Conservation (phyloP, 2,113 vertebrate genomes). For the Euleptes europaea region DNA sequence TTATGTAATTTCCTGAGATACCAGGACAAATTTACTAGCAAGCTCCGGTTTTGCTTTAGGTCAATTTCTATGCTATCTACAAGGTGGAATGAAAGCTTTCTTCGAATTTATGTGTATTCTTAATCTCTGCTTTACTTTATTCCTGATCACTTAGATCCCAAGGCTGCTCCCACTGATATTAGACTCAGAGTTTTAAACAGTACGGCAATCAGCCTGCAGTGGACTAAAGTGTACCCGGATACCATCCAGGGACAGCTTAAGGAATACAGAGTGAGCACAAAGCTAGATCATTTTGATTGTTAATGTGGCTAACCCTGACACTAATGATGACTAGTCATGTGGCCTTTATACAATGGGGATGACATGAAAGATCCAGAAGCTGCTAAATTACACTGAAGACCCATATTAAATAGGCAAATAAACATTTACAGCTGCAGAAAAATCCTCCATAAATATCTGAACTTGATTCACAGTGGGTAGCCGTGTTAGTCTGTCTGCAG, state of each 20-base stretch:
- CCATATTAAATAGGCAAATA: not conserved
- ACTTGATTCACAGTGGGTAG: no score
- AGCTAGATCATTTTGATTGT: not conserved
- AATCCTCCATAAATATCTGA: no score
- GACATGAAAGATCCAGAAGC: conserved; percentile 21
- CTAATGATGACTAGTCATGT: fast-evolving
- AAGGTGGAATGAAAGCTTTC: not conserved
- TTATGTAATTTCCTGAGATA: not conserved
- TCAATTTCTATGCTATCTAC: fast-evolving
- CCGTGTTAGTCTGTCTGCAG: no score
- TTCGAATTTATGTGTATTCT: not conserved
- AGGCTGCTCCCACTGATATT: conserved; percentile 84
- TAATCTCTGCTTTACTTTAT: conserved; percentile 8
- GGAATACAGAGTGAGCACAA: conserved; percentile 90
- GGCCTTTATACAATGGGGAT: conserved; percentile 34
- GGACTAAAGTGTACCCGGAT: conserved; percentile 86
- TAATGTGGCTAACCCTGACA: conserved; percentile 42
- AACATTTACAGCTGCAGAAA: not conserved
- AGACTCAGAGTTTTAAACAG: conserved; percentile 85
- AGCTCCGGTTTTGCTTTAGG: not conserved
- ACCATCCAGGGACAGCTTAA: conserved; percentile 91
- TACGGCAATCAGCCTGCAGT: conserved; percentile 85
- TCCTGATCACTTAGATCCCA: conserved; percentile 80
- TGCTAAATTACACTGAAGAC: no score
- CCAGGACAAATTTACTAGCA: fast-evolving